Evolutionary conservation across 2,113 vertebrate species (phyloP), one percentile per base, ranked within the genome.

Genomic region (Clarias macrocephalus): DNA sequence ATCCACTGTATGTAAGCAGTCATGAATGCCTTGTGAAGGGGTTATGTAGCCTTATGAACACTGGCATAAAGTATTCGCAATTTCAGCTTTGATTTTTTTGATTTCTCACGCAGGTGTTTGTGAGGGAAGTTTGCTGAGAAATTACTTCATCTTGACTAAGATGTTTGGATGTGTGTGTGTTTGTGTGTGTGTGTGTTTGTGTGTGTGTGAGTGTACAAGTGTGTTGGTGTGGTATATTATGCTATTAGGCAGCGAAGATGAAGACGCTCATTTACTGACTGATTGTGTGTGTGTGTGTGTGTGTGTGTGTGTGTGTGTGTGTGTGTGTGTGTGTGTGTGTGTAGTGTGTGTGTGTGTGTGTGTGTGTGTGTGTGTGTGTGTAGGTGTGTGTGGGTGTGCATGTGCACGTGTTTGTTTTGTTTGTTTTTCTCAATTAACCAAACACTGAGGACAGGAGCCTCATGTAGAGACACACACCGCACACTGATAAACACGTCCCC

Each of bases 401-500:
- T 52, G 42, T 76, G 5, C 42, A 48, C 42, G 5, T 48, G 42
- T 48, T 48, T 76, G 42, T 73, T 19, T 75, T 75, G 73, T 76
- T 76, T 76, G 21, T 57, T 81, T 81, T 81, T 81, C 79, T 81
- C 54, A 81, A 81, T 60, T 59, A 33, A 59, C 79, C 79, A 60
- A 81, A 81, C 42, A 9, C 30, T 42, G 80, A 82, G 80, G 18
- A 82, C 48, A 77, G 75, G 75, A 77, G 75, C 48, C 21, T 77
- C 48, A 7, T 77, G 75, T 77, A 54, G 23, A 77, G 52, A 77
- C 75, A 56, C 75, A 62, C 80, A 48, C 30, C 18, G 5, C 59
- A 82, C 57, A 42, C 75, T 77, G 75, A 82, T 82, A 82, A 82
- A 82, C 80, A 82, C 5, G 30, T 82, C 59, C 59, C 80, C 60